phyloP scores from a whole-genome alignment of 2,888 invertebrate species.

The Pasiphila rectangulata region DNA sequence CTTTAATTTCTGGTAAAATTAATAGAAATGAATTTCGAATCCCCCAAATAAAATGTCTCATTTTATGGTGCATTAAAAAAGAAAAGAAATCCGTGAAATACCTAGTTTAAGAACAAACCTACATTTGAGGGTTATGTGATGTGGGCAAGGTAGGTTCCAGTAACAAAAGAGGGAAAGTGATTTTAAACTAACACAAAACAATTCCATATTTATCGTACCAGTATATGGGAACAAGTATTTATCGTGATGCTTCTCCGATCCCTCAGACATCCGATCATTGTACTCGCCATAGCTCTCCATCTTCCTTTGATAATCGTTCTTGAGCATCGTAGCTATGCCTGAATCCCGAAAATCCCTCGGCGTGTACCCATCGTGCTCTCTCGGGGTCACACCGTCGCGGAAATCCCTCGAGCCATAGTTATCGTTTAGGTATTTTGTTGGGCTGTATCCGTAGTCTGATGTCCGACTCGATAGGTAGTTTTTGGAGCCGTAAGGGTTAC shows the following conservation, averaged over 20 bases:
- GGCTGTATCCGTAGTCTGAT: conserved; percentile 75
- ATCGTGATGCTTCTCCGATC: conserved; percentile 88
- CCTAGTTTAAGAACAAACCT: no score
- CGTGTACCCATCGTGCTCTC: conserved; percentile 69
- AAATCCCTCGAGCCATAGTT: conserved; percentile 67
- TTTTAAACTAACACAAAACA: neutral
- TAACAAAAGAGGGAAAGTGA: no score
- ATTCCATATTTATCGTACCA: conserved; percentile 60
- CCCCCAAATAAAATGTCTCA: no score
- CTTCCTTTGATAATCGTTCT: conserved; percentile 77
- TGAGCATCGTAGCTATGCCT: conserved; percentile 74
- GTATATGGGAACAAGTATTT: conserved; percentile 93
- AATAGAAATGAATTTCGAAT: no score
- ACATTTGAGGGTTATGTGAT: no score
- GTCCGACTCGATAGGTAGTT: conserved; percentile 68
- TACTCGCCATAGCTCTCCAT: conserved; percentile 78
- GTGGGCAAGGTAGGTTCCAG: no score
- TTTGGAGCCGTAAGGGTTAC: conserved; percentile 75
- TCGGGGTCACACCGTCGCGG: conserved; percentile 58
- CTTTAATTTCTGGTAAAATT: no score
- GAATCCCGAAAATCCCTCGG: conserved; percentile 73
- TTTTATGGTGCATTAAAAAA: no score
- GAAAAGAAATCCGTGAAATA: no score
- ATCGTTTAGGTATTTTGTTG: conserved; percentile 69
- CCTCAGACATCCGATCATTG: conserved; percentile 84